Evolutionary conservation across 2,888 invertebrate genomes (phyloP), one percentile per base, ranked within the genome.

Genomic region (Eupithecia inturbata): DNA sequence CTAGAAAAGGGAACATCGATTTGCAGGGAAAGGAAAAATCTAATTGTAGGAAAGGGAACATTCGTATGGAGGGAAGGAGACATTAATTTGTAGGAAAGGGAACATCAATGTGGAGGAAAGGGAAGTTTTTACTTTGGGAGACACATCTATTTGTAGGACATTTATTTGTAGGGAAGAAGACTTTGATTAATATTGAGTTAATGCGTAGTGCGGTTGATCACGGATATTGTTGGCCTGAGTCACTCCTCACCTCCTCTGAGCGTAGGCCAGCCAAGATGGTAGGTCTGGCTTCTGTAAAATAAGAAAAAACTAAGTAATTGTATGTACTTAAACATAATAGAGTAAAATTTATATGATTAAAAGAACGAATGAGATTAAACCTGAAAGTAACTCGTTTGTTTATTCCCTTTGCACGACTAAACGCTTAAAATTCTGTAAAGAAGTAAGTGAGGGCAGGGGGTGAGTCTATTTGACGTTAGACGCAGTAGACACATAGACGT

Each of bases 161-260:
- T n/a, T n/a, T n/a, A 79, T 78, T 77, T 78, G 76, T 76, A 74
- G 76, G n/a, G 60, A 74, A 76, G 45, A 76, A 73, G 19, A 81
- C 73, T 72, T 76, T 75, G 77, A 81, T 76, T 80, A 78, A 81
- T 81, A 78, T 80, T 73, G 68, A 77, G 77, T 98, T 98, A 89
- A 98, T 86, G 81, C 86, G 83, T 45, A 79, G 79, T 82, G 82
- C 85, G 82, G 80, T 85, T 85, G 84, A 85, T 86, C 85, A 88
- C 84, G 85, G 88, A 88, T 85, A 87, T 86, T 88, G 83, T 85
- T 84, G 81, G 81, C 82, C 83, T 77, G 82, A 77, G 97, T 93
- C 76, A 97, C 98, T 60, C 97, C 99, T 92, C 98, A 99, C 92
- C 98, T 98, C 83, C 99, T 98, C 91, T 99, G 98, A 70, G 99